Conservation (phyloP, 2,888 invertebrate species). For the Caenorhabditis uteleia region DNA sequence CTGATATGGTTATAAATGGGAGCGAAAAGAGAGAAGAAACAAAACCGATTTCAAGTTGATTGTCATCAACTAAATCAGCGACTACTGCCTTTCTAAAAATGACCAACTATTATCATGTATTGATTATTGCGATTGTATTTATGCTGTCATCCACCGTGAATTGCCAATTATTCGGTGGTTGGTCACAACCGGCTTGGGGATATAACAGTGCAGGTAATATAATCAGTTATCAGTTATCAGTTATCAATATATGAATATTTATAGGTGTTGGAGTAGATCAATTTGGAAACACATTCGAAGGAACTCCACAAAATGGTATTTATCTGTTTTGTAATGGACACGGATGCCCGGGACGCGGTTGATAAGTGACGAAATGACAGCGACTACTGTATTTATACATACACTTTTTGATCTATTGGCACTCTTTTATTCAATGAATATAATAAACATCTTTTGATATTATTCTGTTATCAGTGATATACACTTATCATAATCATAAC, state of each 20-base stretch:
- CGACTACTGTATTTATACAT: too few species aligned
- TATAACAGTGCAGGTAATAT: constrained; percentile 28
- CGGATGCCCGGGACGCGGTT: constrained; percentile 40
- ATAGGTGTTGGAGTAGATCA: constrained; percentile 33
- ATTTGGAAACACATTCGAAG: constrained; percentile 37
- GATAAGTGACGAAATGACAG: not conserved
- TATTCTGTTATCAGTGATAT: too few species aligned
- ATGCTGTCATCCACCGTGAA: constrained; percentile 23
- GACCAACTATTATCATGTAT: constrained; percentile 25
- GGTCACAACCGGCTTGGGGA: constrained; percentile 35
- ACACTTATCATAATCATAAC: too few species aligned
- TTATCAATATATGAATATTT: constrained; percentile 1
- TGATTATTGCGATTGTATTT: constrained; percentile 34
- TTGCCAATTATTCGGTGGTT: constrained; percentile 34
- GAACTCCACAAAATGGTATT: constrained; percentile 40
- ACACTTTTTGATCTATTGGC: too few species aligned
- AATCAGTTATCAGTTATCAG: not conserved
- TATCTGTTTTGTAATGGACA: constrained; percentile 43
- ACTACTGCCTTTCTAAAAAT: constrained; percentile 9
- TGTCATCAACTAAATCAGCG: too few species aligned
- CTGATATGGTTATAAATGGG: not conserved
- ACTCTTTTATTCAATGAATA: too few species aligned
- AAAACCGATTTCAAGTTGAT: constrained; percentile 14
- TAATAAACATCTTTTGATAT: too few species aligned
- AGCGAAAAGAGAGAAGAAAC: not conserved